Base-by-base conservation (phyloP, 2,797 vertebrate genomes). In the Scolopax rusticola region DNA sequence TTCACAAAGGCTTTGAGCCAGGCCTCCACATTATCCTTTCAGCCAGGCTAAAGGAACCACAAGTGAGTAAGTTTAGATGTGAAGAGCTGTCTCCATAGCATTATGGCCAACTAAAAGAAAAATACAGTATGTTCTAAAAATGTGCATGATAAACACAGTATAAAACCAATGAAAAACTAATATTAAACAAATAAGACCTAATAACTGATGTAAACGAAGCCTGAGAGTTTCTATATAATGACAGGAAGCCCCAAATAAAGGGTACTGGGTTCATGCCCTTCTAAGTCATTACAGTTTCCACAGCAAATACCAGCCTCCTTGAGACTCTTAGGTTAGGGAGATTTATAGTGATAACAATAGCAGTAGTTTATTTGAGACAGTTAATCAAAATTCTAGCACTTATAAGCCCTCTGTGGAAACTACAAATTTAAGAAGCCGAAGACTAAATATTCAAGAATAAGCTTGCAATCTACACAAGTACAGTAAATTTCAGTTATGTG, bases 331-430 rank as follows among this genome's bases (percentile, higher is more conserved):
- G 36, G 63, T 82, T 91, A 71, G 65, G 65, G 84, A 92, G 77
- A 84, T 78, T 89, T 93, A 94, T 84, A 84, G 57, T 95, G 84
- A 96, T 79, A 97, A 97, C 89, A 96, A 94, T 83, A 95, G 65
- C 73, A 78, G 93, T 91, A 96, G 90, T 96, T 96, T 94, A 93
- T 94, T 95, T 93, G 89, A 95, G 85, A 79, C 95, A 93, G 87
- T 97, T 96, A 96, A 96, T 97, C 96, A 96, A 95, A 97, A 84
- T 92, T 96, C 89, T 94, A 95, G 89, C 91, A 82, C 96, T 97
- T 97, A 96, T 38, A 96, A 96, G 85, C 47, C 94, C 90, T 90
- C 85, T 87, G 95, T 89, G 95, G 88, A 94, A 93, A 93, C 69
- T 90, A 94, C 63, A 94, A 69, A 91, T 94, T 95, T 96, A 90